Evolutionary conservation across 2,113 vertebrate genomes (phyloP).

Genomic region (Pterocles orientalis): DNA sequence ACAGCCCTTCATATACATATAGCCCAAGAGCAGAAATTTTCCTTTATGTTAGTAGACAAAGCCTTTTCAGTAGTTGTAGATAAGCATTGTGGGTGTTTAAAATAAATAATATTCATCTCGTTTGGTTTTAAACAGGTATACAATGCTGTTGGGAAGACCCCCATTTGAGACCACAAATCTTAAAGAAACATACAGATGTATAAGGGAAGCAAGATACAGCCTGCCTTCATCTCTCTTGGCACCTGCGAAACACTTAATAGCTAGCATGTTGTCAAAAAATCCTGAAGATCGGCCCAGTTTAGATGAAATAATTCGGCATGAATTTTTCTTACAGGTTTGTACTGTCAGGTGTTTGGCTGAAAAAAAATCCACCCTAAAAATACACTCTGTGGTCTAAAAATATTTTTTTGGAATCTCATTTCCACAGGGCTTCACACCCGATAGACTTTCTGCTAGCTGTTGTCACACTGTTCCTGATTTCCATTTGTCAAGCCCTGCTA

Average conservation of each 20-base stretch:
- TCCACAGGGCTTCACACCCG: conserved; percentile 93
- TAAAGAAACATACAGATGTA: conserved; percentile 96
- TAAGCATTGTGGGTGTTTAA: neutral
- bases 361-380: neutral
- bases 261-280: conserved; percentile 90
- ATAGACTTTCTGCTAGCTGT: conserved; percentile 90
- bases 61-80: neutral
- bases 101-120: neutral
- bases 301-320: conserved; percentile 91
- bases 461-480: conserved; percentile 95
- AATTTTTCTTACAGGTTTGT: conserved; percentile 93
- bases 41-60: neutral
- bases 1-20: neutral
- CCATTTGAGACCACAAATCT: conserved; percentile 98
- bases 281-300: conserved; percentile 91
- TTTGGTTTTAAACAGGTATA: conserved; percentile 83
- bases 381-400: neutral
- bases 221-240: conserved; percentile 89
- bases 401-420: neutral
- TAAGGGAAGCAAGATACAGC: conserved; percentile 92
- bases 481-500: conserved; percentile 95
- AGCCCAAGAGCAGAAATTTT: neutral
- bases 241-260: conserved; percentile 91
- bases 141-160: conserved; percentile 94
- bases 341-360: neutral